phyloP scores from a whole-genome alignment of 2,797 vertebrate genomes.

The Rhincodon typus region DNA sequence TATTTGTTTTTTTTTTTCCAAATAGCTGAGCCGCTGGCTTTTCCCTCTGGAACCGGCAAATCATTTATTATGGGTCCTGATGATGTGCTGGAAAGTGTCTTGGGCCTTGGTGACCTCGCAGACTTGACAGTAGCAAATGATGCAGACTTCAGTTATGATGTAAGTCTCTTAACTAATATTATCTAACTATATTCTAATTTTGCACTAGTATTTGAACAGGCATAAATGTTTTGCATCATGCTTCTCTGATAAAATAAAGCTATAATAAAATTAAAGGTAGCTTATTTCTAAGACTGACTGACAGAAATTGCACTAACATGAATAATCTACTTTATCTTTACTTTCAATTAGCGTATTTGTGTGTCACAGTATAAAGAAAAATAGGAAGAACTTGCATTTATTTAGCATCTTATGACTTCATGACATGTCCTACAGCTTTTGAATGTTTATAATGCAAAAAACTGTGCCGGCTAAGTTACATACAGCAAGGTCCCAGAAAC shows the following conservation, averaged over 20 bases:
- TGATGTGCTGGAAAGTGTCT: conserved; percentile 87
- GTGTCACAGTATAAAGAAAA: not conserved
- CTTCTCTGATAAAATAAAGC: not conserved
- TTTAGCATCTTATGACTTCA: not conserved
- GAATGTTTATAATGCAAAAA: not conserved
- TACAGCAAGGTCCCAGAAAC: not conserved
- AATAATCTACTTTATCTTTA: not conserved
- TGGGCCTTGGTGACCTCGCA: conserved; percentile 92
- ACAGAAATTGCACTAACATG: not conserved
- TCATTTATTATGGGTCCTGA: conserved; percentile 93
- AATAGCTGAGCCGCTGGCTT: conserved; percentile 86
- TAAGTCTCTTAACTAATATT: conserved; percentile 60
- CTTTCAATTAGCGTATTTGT: not conserved
- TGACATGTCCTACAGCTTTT: not conserved
- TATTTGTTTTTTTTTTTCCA: not conserved
- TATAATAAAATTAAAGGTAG: no score
- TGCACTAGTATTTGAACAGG: not conserved
- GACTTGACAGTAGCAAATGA: conserved; percentile 98
- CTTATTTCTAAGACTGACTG: not conserved
- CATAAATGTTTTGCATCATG: not conserved
- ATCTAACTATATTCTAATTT: not conserved
- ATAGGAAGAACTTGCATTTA: not conserved
- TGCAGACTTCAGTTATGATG: conserved; percentile 94
- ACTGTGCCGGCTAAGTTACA: not conserved
- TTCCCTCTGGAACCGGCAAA: conserved; percentile 84